Evolutionary conservation across 2,113 vertebrate species (phyloP).

Genomic region (Peromyscus maniculatus): DNA sequence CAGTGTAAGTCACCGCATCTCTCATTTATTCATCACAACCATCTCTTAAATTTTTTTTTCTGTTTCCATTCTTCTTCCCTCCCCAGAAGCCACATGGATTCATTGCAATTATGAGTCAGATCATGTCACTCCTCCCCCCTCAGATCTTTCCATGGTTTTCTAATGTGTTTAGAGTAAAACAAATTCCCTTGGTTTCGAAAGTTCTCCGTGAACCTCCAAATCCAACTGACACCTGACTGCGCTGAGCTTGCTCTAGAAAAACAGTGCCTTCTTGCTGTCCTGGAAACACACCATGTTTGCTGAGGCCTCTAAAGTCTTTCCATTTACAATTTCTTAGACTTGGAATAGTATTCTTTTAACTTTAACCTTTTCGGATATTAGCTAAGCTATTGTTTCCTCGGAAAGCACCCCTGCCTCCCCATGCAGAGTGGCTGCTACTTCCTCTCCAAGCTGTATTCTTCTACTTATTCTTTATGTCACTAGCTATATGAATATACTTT

Average conservation of each 20-base stretch:
- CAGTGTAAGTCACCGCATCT: not conserved
- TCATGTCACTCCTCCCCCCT: not conserved
- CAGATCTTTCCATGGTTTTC: not conserved
- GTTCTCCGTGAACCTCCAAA: not conserved
- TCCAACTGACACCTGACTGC: not conserved
- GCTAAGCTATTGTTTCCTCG: not conserved
- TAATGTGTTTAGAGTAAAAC: not conserved
- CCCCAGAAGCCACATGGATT: not conserved
- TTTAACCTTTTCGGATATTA: not conserved
- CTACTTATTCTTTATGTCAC: not conserved
- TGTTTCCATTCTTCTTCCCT: not conserved
- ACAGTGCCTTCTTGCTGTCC: not conserved
- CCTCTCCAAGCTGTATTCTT: not conserved
- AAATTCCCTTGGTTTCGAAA: not conserved
- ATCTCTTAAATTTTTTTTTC: constrained; percentile 16
- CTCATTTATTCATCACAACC: not conserved
- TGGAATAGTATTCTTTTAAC: not conserved
- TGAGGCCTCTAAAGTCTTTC: not conserved
- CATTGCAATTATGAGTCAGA: constrained; percentile 27
- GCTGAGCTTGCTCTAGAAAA: not conserved
- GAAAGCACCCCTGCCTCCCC: not conserved
- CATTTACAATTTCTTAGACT: not conserved
- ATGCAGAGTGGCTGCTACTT: not conserved
- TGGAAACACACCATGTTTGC: not conserved
- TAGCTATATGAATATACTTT: constrained; percentile 40